phyloP scores from a whole-genome alignment of 2,888 invertebrate species.

The Nemapogon koenigi region DNA sequence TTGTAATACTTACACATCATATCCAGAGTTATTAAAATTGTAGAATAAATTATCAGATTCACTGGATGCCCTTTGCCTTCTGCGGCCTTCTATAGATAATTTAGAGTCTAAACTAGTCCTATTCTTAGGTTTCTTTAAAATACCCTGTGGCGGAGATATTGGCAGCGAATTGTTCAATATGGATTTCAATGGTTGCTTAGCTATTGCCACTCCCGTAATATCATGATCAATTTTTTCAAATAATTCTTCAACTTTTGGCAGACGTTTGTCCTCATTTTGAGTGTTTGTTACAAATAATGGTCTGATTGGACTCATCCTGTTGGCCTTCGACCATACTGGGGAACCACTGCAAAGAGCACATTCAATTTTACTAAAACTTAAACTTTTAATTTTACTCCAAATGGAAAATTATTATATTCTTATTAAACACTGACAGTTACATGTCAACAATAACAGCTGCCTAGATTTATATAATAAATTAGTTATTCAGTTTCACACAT shows the following conservation, averaged over 20 bases:
- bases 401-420: background rate
- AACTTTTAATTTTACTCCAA: background rate
- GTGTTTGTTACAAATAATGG: conserved; percentile 38
- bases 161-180: conserved; percentile 52
- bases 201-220: conserved; percentile 40
- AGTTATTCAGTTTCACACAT: too few relatives aligned
- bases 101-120: conserved; percentile 36
- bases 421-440: too few relatives aligned
- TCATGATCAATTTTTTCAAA: conserved; percentile 51
- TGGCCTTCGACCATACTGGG: conserved; percentile 40
- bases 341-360: conserved; percentile 37
- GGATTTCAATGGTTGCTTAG: conserved; percentile 51
- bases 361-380: too few relatives aligned
- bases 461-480: too few relatives aligned
- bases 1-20: conserved; percentile 37
- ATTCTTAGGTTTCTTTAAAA: conserved; percentile 50
- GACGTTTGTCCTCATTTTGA: conserved; percentile 42
- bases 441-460: too few relatives aligned
- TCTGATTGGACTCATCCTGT: conserved; percentile 41
- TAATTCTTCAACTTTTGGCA: conserved; percentile 56
- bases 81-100: conserved; percentile 35
- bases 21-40: conserved; percentile 36
- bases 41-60: conserved; percentile 53
- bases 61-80: conserved; percentile 53
- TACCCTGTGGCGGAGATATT: conserved; percentile 43